A percentile compares a stretch with the other conserved stretches of the same genome.
Evolutionary conservation across 2,888 invertebrate genomes (phyloP).

Genomic region (Nemapogon koenigi): DNA sequence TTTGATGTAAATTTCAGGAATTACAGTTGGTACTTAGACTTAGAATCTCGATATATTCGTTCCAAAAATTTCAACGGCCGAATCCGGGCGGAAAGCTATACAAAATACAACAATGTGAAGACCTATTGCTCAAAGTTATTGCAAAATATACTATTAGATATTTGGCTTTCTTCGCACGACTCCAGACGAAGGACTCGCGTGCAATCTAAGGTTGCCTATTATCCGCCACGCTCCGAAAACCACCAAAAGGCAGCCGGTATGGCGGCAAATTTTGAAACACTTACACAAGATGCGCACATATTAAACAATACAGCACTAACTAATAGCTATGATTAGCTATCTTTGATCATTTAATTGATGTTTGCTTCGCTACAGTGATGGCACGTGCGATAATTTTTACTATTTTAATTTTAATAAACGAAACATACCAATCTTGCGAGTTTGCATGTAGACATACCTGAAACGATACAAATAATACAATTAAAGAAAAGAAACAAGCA

Average conservation of each 20-base stretch:
- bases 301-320: slow-evolving; percentile 57
- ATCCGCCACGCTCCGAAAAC: slow-evolving; percentile 63
- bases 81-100: neutral
- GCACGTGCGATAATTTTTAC: neutral
- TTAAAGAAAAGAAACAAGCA: neutral
- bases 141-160: slow-evolving; percentile 47
- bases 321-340: slow-evolving; percentile 55
- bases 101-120: slow-evolving; percentile 14
- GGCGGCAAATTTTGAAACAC: slow-evolving; percentile 59
- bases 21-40: no score
- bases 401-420: no score
- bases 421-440: slow-evolving; percentile 23
- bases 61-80: no score
- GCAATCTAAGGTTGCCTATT: slow-evolving; percentile 61
- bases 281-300: slow-evolving; percentile 56
- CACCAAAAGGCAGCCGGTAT: slow-evolving; percentile 57
- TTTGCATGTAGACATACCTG: no score
- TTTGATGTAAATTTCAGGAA: no score
- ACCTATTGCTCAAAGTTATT: slow-evolving; percentile 33
- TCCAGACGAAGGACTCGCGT: slow-evolving; percentile 53
- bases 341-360: slow-evolving; percentile 56
- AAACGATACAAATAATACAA: no score
- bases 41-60: no score
- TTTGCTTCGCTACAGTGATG: slow-evolving; percentile 36
- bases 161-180: slow-evolving; percentile 53